phyloP scores from a whole-genome alignment of 2,113 vertebrate species.

The Martes martes region DNA sequence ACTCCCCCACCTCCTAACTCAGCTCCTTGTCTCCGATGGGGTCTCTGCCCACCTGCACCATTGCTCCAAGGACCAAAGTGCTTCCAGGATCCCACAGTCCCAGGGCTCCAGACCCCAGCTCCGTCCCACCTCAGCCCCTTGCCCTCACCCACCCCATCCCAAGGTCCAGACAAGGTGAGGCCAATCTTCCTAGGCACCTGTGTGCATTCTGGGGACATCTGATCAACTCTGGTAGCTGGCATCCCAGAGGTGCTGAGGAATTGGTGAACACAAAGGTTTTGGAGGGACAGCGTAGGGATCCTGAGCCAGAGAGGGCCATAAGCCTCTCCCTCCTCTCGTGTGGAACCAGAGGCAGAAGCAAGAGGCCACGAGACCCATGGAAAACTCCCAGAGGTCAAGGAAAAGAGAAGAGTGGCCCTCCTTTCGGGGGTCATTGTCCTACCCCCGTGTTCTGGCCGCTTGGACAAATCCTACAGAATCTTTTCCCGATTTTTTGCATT shows the following conservation, averaged over 20 bases:
- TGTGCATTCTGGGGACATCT: rapidly evolving
- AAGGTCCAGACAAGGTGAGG: no score
- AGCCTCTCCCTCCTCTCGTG: not conserved
- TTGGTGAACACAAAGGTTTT: not conserved
- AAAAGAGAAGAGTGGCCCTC: not conserved
- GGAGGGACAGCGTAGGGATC: no score
- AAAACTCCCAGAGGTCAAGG: not conserved
- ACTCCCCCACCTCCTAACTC: not conserved
- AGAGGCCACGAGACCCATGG: not conserved
- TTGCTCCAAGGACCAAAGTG: not conserved
- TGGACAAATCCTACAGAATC: rapidly evolving
- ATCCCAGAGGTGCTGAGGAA: not conserved
- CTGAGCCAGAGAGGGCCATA: rapidly evolving
- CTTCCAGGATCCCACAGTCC: not conserved
- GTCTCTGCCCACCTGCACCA: not conserved
- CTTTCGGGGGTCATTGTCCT: rapidly evolving
- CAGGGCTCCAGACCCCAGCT: not conserved
- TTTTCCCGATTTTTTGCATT: not conserved
- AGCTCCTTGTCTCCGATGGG: rapidly evolving
- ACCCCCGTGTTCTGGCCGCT: rapidly evolving
- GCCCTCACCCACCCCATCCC: no score
- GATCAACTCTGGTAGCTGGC: not conserved
- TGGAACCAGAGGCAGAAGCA: not conserved
- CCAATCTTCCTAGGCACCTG: not conserved
- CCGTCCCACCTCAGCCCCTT: not conserved